A percentile compares a stretch with the other conserved stretches of the same genome.
Evolutionary conservation across 2,113 vertebrate species (phyloP).

Genomic region (Camelus bactrianus): DNA sequence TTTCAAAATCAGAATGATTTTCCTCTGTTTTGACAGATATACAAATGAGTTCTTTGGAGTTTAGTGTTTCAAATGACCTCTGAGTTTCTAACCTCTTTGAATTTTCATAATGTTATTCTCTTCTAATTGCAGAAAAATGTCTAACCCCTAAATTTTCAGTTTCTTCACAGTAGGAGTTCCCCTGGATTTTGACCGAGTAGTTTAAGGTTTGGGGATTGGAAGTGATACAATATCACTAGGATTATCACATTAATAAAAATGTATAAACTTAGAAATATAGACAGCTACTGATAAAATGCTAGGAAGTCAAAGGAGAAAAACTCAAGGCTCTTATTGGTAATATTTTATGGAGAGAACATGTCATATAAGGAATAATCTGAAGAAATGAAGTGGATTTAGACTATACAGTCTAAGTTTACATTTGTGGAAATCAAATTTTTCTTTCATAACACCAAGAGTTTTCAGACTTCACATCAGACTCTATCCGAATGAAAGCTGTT

Average conservation of each 20-base stretch:
- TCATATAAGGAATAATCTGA: neutral
- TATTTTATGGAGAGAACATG: neutral
- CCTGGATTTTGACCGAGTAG: neutral
- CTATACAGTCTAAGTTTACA: neutral
- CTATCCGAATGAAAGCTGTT: slow-evolving; percentile 20
- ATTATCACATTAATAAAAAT: neutral
- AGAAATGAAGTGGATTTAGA: neutral
- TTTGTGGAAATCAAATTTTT: neutral
- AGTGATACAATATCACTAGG: neutral
- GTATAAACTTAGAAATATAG: neutral
- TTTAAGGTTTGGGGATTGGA: neutral
- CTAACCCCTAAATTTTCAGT: neutral
- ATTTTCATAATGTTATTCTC: neutral
- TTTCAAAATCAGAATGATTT: slow-evolving; percentile 54
- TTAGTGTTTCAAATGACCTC: neutral
- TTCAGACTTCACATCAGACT: neutral
- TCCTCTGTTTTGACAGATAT: slow-evolving; percentile 40
- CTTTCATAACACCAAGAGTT: neutral
- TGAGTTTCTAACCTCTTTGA: slow-evolving; percentile 5
- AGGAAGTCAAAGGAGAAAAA: neutral
- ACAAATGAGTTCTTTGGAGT: slow-evolving; percentile 16
- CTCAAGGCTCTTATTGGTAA: neutral
- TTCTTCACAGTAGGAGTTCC: neutral
- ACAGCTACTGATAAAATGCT: neutral
- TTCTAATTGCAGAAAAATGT: neutral